Percentiles rank a stretch among this genome's conserved stretches.
These are phyloP conservation scores for Cygnus olor DNA, from an alignment of 2,797 vertebrate species.

Conservation along the genomic window DNA sequence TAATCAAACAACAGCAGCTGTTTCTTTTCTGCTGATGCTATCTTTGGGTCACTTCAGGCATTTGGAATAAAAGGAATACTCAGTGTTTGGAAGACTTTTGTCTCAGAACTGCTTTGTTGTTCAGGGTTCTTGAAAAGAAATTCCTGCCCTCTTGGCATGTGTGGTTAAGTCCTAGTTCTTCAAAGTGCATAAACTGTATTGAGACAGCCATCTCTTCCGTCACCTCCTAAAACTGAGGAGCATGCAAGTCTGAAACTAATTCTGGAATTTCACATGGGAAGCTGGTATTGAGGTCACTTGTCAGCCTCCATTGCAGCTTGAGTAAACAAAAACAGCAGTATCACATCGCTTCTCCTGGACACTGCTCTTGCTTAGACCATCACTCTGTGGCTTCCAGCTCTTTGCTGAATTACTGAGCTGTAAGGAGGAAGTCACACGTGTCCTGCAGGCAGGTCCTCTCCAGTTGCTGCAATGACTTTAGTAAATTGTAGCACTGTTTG, in stretches of 20 bases:
- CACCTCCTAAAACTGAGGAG: background rate
- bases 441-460: background rate
- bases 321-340: background rate
- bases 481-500: background rate
- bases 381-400: background rate
- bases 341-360: fast-evolving
- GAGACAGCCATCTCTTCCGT: background rate
- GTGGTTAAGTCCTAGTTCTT: background rate
- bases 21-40: background rate
- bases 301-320: background rate
- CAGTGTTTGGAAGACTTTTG: background rate
- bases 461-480: background rate
- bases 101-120: background rate
- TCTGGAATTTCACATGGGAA: background rate
- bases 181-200: background rate
- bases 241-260: background rate
- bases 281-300: background rate
- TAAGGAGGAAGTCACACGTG: background rate
- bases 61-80: background rate
- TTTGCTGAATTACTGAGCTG: background rate
- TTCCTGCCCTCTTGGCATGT: background rate
- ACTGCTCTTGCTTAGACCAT: fast-evolving
- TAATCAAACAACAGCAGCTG: background rate
- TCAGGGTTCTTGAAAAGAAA: background rate
- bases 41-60: background rate